Conservation (phyloP, 2,888 invertebrate species). For the Nycteola revayana region DNA sequence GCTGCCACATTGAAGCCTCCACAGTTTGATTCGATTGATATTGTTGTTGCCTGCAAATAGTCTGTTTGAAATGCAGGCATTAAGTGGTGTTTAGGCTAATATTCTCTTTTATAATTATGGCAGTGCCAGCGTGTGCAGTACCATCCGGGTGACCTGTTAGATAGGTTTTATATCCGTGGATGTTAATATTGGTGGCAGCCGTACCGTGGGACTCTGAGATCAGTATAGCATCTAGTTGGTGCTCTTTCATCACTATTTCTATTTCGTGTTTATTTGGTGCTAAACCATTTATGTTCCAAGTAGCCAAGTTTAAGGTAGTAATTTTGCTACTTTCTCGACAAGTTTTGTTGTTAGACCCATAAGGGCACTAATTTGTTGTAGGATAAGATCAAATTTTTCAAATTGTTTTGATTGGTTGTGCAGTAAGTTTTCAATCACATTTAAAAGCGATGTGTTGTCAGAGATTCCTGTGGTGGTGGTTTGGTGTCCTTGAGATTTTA, state of each 20-base stretch:
- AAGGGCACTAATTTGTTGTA: constrained; percentile 12
- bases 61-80: constrained; percentile 6
- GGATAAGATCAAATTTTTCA: constrained; percentile 18
- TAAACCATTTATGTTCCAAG: constrained; percentile 20
- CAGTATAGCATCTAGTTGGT: constrained; percentile 17
- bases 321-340: constrained; percentile 5
- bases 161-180: constrained; percentile 9
- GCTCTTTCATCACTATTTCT: constrained; percentile 4
- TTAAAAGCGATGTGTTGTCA: too few species aligned
- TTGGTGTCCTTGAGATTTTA: not conserved
- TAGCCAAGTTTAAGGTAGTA: constrained; percentile 5
- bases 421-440: too few species aligned
- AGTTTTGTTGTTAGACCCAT: constrained; percentile 9
- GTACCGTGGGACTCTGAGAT: constrained; percentile 17
- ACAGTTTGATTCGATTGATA: constrained; percentile 5
- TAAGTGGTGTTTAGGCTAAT: constrained; percentile 18
- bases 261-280: constrained; percentile 13
- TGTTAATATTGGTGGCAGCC: constrained; percentile 3
- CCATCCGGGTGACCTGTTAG: constrained; percentile 16
- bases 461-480: not conserved
- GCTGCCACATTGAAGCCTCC: constrained; percentile 12
- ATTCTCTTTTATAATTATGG: constrained; percentile 8
- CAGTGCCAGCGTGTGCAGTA: constrained; percentile 18
- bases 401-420: constrained; percentile 14
- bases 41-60: constrained; percentile 19